phyloP scores from a whole-genome alignment of 2,113 vertebrate species.

The Sula dactylatra region DNA sequence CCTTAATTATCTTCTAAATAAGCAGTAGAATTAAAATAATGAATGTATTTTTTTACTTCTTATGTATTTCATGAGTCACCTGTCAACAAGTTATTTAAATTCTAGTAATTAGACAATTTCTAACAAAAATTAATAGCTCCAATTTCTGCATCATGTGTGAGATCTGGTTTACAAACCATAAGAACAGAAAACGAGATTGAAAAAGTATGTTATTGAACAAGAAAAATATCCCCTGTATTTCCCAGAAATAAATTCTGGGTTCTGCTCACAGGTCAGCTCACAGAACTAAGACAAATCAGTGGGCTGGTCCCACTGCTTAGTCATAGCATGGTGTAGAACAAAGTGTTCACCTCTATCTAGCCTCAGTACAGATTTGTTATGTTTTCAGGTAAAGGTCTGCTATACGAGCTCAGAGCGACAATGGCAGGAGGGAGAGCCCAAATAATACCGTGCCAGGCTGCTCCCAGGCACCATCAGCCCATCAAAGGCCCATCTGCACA shows the following conservation, averaged over 20 bases:
- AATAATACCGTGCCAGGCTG: not conserved
- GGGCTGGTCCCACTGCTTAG: not conserved
- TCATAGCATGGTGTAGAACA: not conserved
- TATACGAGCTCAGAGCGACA: not conserved
- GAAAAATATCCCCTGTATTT: not conserved
- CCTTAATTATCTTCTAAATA: conserved; percentile 62
- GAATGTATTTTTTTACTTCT: conserved; percentile 58
- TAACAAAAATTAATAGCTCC: not conserved
- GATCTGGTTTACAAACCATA: not conserved
- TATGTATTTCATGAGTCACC: conserved; percentile 59
- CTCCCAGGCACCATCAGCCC: not conserved
- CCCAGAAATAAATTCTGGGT: not conserved
- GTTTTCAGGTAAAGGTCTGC: not conserved
- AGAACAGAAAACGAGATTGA: not conserved
- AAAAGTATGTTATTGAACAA: not conserved
- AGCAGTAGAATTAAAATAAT: conserved; percentile 58
- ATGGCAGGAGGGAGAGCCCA: not conserved
- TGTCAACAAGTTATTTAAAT: conserved; percentile 54
- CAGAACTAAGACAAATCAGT: not conserved
- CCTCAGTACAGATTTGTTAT: not conserved
- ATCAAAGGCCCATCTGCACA: too few relatives aligned
- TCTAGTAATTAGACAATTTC: conserved; percentile 53
- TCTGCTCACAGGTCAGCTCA: not conserved
- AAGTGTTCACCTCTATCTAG: not conserved
- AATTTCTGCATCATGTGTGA: not conserved